A percentile compares a stretch with the other conserved stretches of the same genome.
phyloP scores from a whole-genome alignment of 2,888 invertebrate genomes.

The Syritta pipiens region DNA sequence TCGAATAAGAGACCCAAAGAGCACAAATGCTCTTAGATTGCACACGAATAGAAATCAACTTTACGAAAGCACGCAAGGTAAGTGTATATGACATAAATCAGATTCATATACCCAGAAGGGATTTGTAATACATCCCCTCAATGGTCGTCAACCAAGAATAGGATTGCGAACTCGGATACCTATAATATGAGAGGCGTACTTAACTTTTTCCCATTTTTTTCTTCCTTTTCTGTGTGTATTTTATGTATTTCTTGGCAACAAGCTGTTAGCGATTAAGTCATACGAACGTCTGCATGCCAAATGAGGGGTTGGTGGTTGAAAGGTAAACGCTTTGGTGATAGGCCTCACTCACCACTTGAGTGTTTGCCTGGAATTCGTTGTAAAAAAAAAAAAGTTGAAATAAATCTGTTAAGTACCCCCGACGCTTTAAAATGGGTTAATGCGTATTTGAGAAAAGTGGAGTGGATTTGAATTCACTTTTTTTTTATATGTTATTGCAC shows the following conservation, averaged over 20 bases:
- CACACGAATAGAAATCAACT: constrained; percentile 16
- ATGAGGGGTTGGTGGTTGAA: no score
- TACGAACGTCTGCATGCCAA: background rate
- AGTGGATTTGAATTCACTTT: no score
- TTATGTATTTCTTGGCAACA: constrained; percentile 5
- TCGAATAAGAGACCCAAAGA: background rate
- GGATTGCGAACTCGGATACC: background rate
- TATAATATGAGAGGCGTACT: constrained; percentile 6
- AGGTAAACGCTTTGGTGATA: no score
- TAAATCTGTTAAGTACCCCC: no score
- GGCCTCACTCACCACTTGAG: no score
- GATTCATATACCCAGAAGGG: constrained; percentile 1
- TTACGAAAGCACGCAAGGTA: constrained; percentile 33
- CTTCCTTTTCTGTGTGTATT: background rate
- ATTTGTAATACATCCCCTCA: constrained; percentile 7
- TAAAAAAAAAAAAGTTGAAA: no score
- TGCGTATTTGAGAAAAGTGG: no score
- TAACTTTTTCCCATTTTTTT: constrained; percentile 1
- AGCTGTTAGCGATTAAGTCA: background rate
- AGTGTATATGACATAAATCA: constrained; percentile 35
- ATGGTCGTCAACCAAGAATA: constrained; percentile 2
- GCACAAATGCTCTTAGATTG: constrained; percentile 3
- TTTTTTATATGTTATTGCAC: no score
- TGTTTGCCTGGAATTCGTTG: no score
- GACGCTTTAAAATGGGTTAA: no score